phyloP scores from a whole-genome alignment of 2,113 vertebrate species.

The Dipodomys merriami region DNA sequence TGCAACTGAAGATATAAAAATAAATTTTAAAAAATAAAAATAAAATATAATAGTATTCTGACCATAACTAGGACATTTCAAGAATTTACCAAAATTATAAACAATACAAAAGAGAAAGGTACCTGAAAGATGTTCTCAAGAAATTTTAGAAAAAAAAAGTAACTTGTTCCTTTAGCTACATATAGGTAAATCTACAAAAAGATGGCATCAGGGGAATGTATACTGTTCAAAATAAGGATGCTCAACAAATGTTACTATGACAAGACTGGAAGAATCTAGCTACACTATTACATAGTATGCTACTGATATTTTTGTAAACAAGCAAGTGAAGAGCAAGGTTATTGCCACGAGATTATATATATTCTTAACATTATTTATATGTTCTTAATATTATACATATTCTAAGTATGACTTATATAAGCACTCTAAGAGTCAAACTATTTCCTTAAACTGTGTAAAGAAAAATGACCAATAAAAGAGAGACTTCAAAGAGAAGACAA shows the following conservation, averaged over 20 bases:
- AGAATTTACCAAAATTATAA: not conserved
- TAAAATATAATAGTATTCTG: not conserved
- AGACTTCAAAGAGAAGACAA: not conserved
- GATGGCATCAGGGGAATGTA: not conserved
- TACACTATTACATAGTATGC: too few species aligned
- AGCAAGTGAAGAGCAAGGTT: not conserved
- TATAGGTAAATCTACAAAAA: not conserved
- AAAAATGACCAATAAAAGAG: not conserved
- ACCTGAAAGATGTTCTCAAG: not conserved
- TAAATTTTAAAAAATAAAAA: too few species aligned
- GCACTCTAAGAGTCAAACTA: not conserved
- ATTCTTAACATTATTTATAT: too few species aligned
- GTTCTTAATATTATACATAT: too few species aligned
- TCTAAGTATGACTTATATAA: not conserved
- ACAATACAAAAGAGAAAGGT: not conserved
- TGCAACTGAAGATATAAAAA: too few species aligned
- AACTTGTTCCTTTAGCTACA: not conserved
- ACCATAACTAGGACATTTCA: not conserved
- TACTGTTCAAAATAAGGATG: not conserved
- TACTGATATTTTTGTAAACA: not conserved
- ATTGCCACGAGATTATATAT: not conserved
- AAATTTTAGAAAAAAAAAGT: not conserved
- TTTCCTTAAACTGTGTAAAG: not conserved
- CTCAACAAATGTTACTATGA: not conserved
- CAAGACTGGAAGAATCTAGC: too few species aligned